Evolutionary conservation across 2,113 vertebrate species (phyloP).

Genomic region (Vimba vimba): DNA sequence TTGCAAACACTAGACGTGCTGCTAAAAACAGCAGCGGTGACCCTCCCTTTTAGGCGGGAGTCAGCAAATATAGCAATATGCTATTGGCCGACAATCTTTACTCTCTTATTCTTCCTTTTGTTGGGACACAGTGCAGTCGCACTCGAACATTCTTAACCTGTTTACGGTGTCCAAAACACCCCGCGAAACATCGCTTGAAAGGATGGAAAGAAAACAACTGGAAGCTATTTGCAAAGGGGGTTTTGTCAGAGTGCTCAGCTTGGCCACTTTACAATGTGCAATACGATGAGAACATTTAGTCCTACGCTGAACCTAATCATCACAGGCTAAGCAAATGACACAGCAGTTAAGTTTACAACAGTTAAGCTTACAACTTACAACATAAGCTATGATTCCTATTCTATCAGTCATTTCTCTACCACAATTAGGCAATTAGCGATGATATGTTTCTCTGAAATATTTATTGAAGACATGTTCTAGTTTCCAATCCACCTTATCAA

Average conservation of each 20-base stretch:
- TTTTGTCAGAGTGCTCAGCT: neutral
- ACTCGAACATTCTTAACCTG: neutral
- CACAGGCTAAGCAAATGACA: constrained; percentile 19
- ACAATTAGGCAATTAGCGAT: neutral
- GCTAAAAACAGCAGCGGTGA: constrained; percentile 47
- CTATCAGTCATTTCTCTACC: neutral
- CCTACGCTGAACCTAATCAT: neutral
- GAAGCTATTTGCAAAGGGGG: neutral
- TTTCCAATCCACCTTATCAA: neutral
- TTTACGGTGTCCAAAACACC: neutral
- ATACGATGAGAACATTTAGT: neutral
- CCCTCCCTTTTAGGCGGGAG: constrained; percentile 35
- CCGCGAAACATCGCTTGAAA: neutral
- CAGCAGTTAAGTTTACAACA: neutral
- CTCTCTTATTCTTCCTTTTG: neutral
- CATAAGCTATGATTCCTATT: neutral
- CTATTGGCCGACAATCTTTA: constrained; percentile 1
- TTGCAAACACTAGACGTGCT: constrained; percentile 43
- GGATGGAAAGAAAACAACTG: neutral
- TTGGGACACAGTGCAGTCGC: neutral
- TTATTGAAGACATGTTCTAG: constrained; percentile 7
- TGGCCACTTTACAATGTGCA: constrained; percentile 5
- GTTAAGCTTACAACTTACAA: constrained; percentile 1
- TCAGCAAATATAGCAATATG: neutral
- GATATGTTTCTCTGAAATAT: neutral